Base-by-base conservation (phyloP, 92 coral and sea anemone species). In the Bergia puertoricense region DNA sequence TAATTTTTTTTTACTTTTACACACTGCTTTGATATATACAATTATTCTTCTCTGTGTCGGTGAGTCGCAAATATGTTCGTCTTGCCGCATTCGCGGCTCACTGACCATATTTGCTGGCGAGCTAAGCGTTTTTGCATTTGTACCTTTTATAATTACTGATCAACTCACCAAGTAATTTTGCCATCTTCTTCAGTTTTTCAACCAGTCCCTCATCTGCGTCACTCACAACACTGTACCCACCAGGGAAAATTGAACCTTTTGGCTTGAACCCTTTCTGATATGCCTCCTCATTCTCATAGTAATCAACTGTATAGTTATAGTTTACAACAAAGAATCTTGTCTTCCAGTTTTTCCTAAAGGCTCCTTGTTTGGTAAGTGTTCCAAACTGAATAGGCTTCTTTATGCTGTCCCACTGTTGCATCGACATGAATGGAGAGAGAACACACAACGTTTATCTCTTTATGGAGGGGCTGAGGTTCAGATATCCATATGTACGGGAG, bases 321-420 rank as follows among this genome's bases (percentile, higher is more conserved):
- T 94, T 93, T 41, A 88, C 99, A 30, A 96, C 99, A 86, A 96
- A 96, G 85, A 85, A 92, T 65, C 99, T 90, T 44, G 88, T 94
- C 88, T 96, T 96, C 99, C 99, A 96, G 90, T 95, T 96, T 85
- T 96, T 96, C 72, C 96, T 90, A 42, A 96, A 75, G 20, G 99
- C 98, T 85, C 99, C 99, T 88, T 91, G 92, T 77, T 96, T 96
- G 10, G 95, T 94, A 15, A 96, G 91, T 76, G 86, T 90, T 44
- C 99, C 99, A 86, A 86, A 88, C 89, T 95, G 96, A 11, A 92
- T 42, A 1, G 99, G 99, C 16, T 93, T 91, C 71, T 92, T 90
- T 65, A 88, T 82, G 54, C 82, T 87, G 54, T 87, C 91, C 86
- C 86, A 78, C 98, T 95, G 81, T 44, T 74, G 4, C 0, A 69